Evolutionary conservation across 2,888 invertebrate genomes (phyloP).

Genomic region (Isoperla grammatica): DNA sequence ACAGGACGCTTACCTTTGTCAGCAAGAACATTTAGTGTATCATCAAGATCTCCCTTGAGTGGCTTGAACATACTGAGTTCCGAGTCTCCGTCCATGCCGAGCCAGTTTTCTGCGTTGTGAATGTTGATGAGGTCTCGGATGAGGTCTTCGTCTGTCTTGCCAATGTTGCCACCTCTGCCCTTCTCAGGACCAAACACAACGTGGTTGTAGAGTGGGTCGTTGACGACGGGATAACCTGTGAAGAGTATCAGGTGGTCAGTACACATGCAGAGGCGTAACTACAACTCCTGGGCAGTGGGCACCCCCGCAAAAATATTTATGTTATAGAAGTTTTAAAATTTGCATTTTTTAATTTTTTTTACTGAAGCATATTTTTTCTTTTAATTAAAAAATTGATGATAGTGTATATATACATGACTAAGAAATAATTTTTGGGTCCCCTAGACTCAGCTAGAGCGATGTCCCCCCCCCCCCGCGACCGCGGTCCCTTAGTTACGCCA

Average conservation of each 20-base stretch:
- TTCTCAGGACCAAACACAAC: slow-evolving; percentile 91
- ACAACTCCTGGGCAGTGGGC: no score
- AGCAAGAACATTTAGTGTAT: slow-evolving; percentile 37
- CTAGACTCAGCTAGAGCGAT: no score
- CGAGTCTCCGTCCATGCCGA: slow-evolving; percentile 84
- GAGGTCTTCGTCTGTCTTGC: slow-evolving; percentile 83
- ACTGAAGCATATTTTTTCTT: no score
- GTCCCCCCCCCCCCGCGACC: no score
- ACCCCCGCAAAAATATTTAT: no score
- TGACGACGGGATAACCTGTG: slow-evolving; percentile 91
- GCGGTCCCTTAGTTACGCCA: no score
- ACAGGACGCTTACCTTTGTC: slow-evolving; percentile 43
- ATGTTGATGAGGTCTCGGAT: slow-evolving; percentile 84
- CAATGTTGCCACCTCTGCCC: slow-evolving; percentile 83
- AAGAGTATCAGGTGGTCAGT: not conserved
- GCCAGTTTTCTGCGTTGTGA: slow-evolving; percentile 92
- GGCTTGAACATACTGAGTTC: slow-evolving; percentile 76
- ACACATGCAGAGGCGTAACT: no score
- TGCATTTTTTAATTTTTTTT: no score
- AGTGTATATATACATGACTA: no score
- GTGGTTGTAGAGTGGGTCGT: slow-evolving; percentile 96
- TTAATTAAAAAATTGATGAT: no score
- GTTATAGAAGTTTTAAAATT: no score
- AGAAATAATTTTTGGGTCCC: no score
- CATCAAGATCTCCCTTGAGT: slow-evolving; percentile 60